phyloP scores from a whole-genome alignment of 64 coral and sea anemone genomes.

The Pocillopora verrucosa region DNA sequence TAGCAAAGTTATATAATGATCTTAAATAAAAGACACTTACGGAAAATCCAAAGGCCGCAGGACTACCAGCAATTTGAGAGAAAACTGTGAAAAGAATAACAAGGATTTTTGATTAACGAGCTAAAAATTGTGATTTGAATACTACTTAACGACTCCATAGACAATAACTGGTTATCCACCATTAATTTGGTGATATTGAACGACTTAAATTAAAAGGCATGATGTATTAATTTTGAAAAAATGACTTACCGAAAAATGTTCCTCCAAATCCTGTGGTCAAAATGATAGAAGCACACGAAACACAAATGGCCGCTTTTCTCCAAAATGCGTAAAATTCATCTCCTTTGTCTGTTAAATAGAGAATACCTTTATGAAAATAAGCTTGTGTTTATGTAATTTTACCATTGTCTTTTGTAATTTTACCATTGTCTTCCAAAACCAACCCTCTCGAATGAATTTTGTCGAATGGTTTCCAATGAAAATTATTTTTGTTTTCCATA shows the following conservation, averaged over 20 bases:
- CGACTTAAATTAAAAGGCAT: neutral
- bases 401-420: neutral
- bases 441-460: no score
- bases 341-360: neutral
- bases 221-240: neutral
- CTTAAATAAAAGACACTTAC: neutral
- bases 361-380: neutral
- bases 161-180: neutral
- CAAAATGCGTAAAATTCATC: conserved; percentile 16
- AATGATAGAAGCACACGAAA: conserved; percentile 44
- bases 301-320: conserved; percentile 44
- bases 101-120: neutral
- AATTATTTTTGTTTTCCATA: no score
- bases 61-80: conserved; percentile 42
- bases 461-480: no score
- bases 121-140: neutral
- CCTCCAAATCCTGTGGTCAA: conserved; percentile 41
- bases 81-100: conserved; percentile 2
- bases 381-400: neutral
- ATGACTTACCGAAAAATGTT: conserved; percentile 51
- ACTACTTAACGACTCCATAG: neutral
- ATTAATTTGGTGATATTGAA: neutral
- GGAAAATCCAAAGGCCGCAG: conserved; percentile 64
- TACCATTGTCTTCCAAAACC: neutral
- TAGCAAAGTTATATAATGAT: neutral